phyloP scores from a whole-genome alignment of 2,888 invertebrate species.

The Aleiodes testaceus region DNA sequence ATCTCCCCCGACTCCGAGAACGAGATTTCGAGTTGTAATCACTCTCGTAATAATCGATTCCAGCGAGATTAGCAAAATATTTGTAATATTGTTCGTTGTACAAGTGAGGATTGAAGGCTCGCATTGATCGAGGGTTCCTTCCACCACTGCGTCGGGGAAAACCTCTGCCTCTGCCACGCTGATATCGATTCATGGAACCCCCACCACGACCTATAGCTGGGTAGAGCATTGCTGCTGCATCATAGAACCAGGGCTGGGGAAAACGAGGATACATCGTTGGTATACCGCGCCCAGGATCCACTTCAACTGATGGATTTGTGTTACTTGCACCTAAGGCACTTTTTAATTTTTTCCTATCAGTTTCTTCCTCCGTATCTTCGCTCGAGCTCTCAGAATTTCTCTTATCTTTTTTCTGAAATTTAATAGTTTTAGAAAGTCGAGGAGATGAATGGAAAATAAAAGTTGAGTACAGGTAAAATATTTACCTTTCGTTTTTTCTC shows the following conservation, averaged over 20 bases:
- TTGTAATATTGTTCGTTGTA: slow-evolving; percentile 75
- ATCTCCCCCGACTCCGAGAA: slow-evolving; percentile 63
- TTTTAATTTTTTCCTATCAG: slow-evolving; percentile 62
- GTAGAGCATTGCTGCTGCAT: slow-evolving; percentile 62
- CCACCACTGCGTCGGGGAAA: slow-evolving; percentile 52
- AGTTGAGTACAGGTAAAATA: not conserved
- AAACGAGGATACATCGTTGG: slow-evolving; percentile 62
- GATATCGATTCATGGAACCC: slow-evolving; percentile 57
- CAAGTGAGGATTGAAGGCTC: slow-evolving; percentile 68
- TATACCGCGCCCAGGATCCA: slow-evolving; percentile 56
- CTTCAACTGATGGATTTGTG: slow-evolving; percentile 46
- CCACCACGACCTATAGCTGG: slow-evolving; percentile 58
- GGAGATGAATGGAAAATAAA: not conserved
- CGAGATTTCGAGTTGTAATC: slow-evolving; percentile 59
- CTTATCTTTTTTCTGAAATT: slow-evolving; percentile 62
- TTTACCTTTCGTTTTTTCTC: slow-evolving; percentile 55
- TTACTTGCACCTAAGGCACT: slow-evolving; percentile 59
- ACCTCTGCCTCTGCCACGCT: slow-evolving; percentile 56
- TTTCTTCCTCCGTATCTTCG: slow-evolving; percentile 55
- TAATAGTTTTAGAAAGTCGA: not conserved
- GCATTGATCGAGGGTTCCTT: slow-evolving; percentile 59
- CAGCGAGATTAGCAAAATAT: slow-evolving; percentile 78
- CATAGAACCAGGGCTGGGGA: slow-evolving; percentile 67
- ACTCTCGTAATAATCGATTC: slow-evolving; percentile 74
- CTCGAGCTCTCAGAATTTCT: slow-evolving; percentile 56